phyloP scores from a whole-genome alignment of 2,113 vertebrate genomes.

The Erythrocebus patas region DNA sequence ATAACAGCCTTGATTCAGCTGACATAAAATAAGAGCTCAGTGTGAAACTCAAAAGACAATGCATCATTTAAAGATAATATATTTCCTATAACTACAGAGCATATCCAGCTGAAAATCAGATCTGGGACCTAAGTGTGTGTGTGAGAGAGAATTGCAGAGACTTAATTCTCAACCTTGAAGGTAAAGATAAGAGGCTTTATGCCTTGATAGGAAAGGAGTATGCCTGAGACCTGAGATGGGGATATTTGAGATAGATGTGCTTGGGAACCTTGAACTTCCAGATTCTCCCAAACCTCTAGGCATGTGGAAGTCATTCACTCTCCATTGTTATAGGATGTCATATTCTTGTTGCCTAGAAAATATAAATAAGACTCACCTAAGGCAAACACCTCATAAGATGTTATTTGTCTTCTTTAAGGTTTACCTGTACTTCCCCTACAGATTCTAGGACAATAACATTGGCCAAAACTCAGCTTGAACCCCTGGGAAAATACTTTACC shows the following conservation, averaged over 20 bases:
- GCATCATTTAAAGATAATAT: background rate
- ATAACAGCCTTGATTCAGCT: background rate
- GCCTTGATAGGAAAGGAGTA: background rate
- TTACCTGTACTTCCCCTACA: background rate
- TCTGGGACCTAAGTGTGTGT: background rate
- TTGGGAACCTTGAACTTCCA: background rate
- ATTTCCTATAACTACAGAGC: background rate
- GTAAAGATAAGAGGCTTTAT: background rate
- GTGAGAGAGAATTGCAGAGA: background rate
- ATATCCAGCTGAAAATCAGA: background rate
- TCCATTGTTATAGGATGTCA: background rate
- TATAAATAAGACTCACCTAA: background rate
- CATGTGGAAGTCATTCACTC: background rate
- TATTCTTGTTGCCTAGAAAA: background rate
- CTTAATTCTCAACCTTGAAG: background rate
- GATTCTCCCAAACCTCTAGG: background rate
- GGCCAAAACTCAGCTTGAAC: background rate
- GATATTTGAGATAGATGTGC: background rate
- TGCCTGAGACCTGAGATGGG: background rate
- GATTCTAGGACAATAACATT: background rate
- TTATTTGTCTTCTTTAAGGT: background rate
- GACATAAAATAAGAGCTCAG: background rate
- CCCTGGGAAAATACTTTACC: background rate
- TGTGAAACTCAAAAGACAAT: background rate
- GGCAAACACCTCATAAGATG: background rate